Conservation (phyloP, 2,888 invertebrate species). For the Coelinius sp. region DNA sequence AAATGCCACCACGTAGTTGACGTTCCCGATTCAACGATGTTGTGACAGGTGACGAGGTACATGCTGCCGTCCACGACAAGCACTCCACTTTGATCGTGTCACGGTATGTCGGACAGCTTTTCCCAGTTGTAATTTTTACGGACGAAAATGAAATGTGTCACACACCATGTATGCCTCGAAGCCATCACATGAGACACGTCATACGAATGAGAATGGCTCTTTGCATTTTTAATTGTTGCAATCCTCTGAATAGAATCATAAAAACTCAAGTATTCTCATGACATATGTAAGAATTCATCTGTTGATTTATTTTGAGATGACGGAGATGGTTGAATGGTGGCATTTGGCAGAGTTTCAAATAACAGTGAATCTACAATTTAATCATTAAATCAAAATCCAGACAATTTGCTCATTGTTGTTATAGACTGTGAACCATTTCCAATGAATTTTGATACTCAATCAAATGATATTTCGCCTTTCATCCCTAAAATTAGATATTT, state of each 20-base stretch:
- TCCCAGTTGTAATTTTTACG: slow-evolving; percentile 13
- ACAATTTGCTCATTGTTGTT: neutral
- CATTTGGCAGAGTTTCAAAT: neutral
- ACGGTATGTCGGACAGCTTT: neutral
- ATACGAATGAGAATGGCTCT: neutral
- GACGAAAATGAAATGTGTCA: slow-evolving; percentile 17
- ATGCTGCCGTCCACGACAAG: slow-evolving; percentile 16
- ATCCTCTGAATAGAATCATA: slow-evolving; percentile 5
- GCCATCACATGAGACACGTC: neutral
- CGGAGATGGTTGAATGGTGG: neutral
- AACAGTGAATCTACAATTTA: neutral
- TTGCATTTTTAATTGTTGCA: neutral
- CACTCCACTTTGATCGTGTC: slow-evolving; percentile 19
- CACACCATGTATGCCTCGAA: neutral
- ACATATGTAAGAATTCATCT: neutral
- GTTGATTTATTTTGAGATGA: slow-evolving; percentile 12
- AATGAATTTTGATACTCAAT: neutral
- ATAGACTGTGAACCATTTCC: neutral
- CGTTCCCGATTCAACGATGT: slow-evolving; percentile 13
- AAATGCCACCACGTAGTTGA: neutral
- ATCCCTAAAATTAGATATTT: slow-evolving; percentile 10
- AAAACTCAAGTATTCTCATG: slow-evolving; percentile 1
- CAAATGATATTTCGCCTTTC: slow-evolving; percentile 1
- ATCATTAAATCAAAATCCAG: neutral
- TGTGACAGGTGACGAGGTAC: slow-evolving; percentile 11